These are phyloP conservation scores for Melinaea marsaeus DNA, from an alignment of 2,888 invertebrate genomes.

Conservation along the genomic window DNA sequence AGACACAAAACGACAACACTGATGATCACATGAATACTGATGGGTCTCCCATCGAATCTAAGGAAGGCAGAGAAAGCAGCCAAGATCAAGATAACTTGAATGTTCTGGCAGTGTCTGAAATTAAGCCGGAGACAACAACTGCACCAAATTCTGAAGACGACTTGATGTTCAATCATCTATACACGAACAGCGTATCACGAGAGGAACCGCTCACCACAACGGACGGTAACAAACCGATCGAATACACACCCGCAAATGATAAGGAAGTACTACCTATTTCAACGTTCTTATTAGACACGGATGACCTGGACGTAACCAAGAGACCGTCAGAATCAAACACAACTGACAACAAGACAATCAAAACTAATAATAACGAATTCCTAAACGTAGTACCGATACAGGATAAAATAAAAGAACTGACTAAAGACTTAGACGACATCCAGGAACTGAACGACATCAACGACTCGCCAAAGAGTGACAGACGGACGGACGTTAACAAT, in stretches of 20 bases:
- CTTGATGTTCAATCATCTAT: slow-evolving; percentile 40
- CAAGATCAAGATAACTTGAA: slow-evolving; percentile 16
- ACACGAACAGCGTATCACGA: slow-evolving; percentile 38
- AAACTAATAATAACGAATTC: slow-evolving; percentile 44
- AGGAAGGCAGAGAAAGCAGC: slow-evolving; percentile 12
- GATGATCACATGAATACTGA: slow-evolving; percentile 49
- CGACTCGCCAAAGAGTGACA: slow-evolving; percentile 69
- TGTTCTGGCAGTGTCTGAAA: slow-evolving; percentile 10
- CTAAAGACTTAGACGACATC: slow-evolving; percentile 50
- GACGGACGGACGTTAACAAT: slow-evolving; percentile 63
- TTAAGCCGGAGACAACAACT: slow-evolving; percentile 28
- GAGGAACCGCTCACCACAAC: slow-evolving; percentile 34
- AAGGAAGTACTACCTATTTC: slow-evolving; percentile 47
- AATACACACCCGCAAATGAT: slow-evolving; percentile 22
- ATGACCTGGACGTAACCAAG: slow-evolving; percentile 54
- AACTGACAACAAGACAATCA: slow-evolving; percentile 29
- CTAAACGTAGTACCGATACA: slow-evolving; percentile 65
- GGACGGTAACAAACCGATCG: slow-evolving; percentile 23
- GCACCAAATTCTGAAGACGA: slow-evolving; percentile 35
- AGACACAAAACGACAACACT: slow-evolving; percentile 64
- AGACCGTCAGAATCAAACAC: slow-evolving; percentile 32
- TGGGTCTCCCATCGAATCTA: slow-evolving; percentile 17
- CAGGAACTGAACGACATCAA: slow-evolving; percentile 66
- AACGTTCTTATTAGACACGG: slow-evolving; percentile 64
- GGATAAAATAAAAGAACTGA: slow-evolving; percentile 47